phyloP scores from a whole-genome alignment of 2,113 vertebrate species.

The Apistogramma diplotaenia region DNA sequence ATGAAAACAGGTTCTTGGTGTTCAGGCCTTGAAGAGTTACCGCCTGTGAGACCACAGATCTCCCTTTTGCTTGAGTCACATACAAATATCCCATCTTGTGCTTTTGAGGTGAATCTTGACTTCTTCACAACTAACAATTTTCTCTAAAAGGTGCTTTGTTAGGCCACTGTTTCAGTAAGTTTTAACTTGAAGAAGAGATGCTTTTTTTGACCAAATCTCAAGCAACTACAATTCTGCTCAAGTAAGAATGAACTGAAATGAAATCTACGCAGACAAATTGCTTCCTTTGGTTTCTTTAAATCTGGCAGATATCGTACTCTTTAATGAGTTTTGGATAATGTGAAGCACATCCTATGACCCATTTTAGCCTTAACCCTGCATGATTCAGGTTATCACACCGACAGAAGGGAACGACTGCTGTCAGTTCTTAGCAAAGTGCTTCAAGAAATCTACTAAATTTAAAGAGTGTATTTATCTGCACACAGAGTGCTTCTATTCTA shows the following conservation, averaged over 20 bases:
- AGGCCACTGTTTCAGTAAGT: background rate
- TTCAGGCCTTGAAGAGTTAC: background rate
- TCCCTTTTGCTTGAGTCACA: background rate
- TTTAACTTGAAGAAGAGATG: background rate
- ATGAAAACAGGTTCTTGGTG: background rate
- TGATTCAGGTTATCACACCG: background rate
- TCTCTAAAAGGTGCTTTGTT: background rate
- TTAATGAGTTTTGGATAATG: background rate
- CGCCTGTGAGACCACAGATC: background rate
- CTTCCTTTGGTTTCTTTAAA: background rate
- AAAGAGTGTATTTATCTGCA: background rate
- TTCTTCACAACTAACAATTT: background rate
- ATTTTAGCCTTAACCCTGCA: background rate
- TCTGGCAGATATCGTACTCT: background rate
- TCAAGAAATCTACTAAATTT: background rate
- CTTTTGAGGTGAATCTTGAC: background rate
- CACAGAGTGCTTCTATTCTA: background rate
- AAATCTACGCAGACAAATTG: background rate
- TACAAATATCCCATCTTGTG: fast-evolving
- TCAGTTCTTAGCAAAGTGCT: background rate
- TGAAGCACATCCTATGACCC: background rate
- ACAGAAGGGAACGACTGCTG: background rate
- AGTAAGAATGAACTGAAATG: background rate
- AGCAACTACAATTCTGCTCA: background rate
- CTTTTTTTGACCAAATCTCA: background rate